These are phyloP conservation scores for Rhineura floridana DNA, from an alignment of 2,113 vertebrate species.

Conservation along the genomic window DNA sequence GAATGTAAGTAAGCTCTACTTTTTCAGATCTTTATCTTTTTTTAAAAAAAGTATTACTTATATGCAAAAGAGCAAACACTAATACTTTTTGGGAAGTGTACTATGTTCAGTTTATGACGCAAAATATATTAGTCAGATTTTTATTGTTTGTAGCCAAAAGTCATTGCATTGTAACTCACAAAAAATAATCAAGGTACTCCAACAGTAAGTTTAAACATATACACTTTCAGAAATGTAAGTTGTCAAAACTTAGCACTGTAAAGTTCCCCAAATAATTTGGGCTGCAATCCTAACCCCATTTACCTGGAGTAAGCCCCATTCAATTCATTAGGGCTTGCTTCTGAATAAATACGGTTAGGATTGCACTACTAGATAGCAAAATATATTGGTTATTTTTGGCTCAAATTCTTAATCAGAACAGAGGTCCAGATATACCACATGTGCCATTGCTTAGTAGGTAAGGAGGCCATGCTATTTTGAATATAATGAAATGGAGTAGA, in stretches of 20 bases:
- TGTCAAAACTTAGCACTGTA: no score
- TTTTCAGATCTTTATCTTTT: conserved; percentile 24
- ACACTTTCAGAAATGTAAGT: no score
- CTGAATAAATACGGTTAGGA: no score
- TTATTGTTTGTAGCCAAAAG: no score
- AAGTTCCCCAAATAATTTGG: no score
- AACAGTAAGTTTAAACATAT: no score
- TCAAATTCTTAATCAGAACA: neutral
- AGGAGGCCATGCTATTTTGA: neutral
- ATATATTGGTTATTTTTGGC: neutral
- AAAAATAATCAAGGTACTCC: no score
- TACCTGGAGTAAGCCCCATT: no score
- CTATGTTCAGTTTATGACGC: neutral
- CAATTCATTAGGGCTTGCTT: no score
- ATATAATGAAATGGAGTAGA: neutral
- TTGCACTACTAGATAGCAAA: neutral
- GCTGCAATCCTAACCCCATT: no score
- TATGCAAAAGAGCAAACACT: neutral
- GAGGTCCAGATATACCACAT: neutral
- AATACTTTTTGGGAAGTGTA: neutral
- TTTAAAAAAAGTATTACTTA: neutral
- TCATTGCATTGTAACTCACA: no score
- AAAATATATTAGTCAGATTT: no score
- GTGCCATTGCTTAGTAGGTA: neutral
- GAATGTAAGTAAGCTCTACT: conserved; percentile 74